A percentile compares a stretch with the other conserved stretches of the same genome.
Conservation (phyloP, 1,140 invertebrate genomes). For the Bombus superbus region DNA sequence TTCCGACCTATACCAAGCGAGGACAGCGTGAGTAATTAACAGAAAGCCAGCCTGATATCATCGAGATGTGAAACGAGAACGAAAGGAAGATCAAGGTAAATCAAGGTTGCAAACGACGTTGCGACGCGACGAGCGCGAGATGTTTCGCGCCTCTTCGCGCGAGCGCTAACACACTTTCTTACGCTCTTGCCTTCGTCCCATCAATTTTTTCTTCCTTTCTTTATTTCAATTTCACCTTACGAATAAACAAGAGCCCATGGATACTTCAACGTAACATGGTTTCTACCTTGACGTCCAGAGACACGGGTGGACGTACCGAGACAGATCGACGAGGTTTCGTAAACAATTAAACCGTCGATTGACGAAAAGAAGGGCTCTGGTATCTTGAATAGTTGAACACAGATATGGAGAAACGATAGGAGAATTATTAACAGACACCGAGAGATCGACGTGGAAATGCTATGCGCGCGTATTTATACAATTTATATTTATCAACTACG, state of each 20-base stretch:
- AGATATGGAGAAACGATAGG: too few relatives aligned
- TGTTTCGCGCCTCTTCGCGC: not conserved
- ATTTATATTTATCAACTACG: not conserved
- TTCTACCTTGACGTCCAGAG: too few relatives aligned
- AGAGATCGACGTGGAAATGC: too few relatives aligned
- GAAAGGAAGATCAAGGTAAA: slow-evolving; percentile 51
- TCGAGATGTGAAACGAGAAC: slow-evolving; percentile 31
- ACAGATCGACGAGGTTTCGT: too few relatives aligned
- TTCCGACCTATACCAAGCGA: slow-evolving; percentile 39
- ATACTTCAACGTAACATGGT: too few relatives aligned
- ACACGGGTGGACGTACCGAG: too few relatives aligned
- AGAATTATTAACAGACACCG: too few relatives aligned
- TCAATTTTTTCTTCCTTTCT: not conserved
- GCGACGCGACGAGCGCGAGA: not conserved
- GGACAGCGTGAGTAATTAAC: slow-evolving; percentile 30
- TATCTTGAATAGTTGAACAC: too few relatives aligned
- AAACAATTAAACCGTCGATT: too few relatives aligned
- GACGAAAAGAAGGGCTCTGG: too few relatives aligned
- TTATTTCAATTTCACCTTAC: not conserved
- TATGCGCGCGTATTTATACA: too few relatives aligned
- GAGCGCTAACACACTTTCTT: not conserved
- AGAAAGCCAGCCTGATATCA: slow-evolving; percentile 31
- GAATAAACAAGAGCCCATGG: too few relatives aligned
- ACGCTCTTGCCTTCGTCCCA: not conserved
- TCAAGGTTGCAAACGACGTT: not conserved